Conservation (phyloP, 1,140 invertebrate species). For the Melitaea cinxia region DNA sequence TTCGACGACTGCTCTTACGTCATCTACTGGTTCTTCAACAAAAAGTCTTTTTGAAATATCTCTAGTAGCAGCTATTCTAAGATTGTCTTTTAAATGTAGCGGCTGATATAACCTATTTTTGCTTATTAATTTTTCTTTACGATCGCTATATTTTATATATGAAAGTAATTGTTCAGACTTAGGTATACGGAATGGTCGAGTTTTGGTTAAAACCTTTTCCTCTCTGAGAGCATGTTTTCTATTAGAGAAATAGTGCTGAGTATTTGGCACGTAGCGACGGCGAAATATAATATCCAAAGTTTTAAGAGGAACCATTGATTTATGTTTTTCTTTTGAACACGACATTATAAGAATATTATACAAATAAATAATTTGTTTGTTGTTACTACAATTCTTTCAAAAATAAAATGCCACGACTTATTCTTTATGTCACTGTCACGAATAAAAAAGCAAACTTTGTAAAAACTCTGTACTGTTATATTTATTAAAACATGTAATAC, state of each 20-base stretch:
- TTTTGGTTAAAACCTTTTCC: conserved; percentile 40
- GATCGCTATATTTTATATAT: conserved; percentile 75
- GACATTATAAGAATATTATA: conserved; percentile 51
- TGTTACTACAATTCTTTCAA: background rate
- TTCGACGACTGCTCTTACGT: conserved; percentile 81
- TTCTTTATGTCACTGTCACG: conserved; percentile 36
- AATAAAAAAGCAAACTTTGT: background rate
- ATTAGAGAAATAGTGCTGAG: conserved; percentile 72
- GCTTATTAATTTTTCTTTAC: conserved; percentile 57
- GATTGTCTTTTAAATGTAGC: conserved; percentile 66
- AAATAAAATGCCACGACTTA: conserved; percentile 6
- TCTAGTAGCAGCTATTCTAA: conserved; percentile 64
- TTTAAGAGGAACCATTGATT: conserved; percentile 71
- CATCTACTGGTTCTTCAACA: conserved; percentile 64
- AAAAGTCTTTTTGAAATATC: conserved; percentile 73
- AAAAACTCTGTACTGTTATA: background rate
- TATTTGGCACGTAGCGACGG: conserved; percentile 68
- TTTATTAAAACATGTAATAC: background rate
- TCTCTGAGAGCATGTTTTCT: conserved; percentile 56
- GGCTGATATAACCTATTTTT: conserved; percentile 57
- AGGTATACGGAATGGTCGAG: conserved; percentile 57
- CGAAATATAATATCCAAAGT: conserved; percentile 72
- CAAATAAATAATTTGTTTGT: conserved; percentile 13
- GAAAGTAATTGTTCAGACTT: conserved; percentile 70
- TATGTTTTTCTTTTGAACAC: conserved; percentile 61